phyloP scores from a whole-genome alignment of 2,888 invertebrate genomes.

The Himalopsyche kuldschensis region DNA sequence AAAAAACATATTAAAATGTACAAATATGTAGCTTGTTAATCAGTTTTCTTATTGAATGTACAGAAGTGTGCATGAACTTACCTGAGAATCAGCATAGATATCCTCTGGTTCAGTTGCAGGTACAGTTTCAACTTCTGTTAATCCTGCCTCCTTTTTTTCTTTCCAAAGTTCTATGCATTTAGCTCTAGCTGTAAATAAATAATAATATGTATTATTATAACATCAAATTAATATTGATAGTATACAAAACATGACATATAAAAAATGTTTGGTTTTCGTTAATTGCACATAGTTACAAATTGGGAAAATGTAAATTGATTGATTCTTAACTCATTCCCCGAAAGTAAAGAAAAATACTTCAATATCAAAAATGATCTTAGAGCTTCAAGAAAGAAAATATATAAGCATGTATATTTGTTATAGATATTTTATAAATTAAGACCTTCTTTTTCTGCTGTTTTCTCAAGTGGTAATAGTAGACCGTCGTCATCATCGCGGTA shows the following conservation, averaged over 20 bases:
- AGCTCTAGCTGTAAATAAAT: slow-evolving; percentile 48
- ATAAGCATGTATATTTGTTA: background rate
- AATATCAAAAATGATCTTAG: too few relatives aligned
- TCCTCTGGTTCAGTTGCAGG: slow-evolving; percentile 72
- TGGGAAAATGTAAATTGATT: too few relatives aligned
- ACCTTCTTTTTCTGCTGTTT: slow-evolving; percentile 75
- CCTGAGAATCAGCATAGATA: slow-evolving; percentile 62
- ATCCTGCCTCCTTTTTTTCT: slow-evolving; percentile 59
- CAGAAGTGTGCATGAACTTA: slow-evolving; percentile 15
- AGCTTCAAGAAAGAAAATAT: too few relatives aligned
- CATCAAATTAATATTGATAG: background rate
- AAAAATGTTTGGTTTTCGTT: too few relatives aligned
- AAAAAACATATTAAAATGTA: too few relatives aligned
- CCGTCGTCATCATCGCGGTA: slow-evolving; percentile 99
- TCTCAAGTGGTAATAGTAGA: slow-evolving; percentile 84
- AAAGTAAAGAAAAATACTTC: too few relatives aligned
- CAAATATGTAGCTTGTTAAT: too few relatives aligned
- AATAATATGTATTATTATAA: background rate
- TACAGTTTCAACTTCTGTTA: slow-evolving; percentile 51
- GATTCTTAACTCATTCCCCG: too few relatives aligned
- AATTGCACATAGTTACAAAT: too few relatives aligned
- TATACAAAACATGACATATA: background rate
- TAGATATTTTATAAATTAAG: slow-evolving; percentile 41
- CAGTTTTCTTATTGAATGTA: background rate
- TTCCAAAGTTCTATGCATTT: slow-evolving; percentile 74